phyloP scores from a whole-genome alignment of 2,888 invertebrate genomes.

The Hypomecis atomaria region DNA sequence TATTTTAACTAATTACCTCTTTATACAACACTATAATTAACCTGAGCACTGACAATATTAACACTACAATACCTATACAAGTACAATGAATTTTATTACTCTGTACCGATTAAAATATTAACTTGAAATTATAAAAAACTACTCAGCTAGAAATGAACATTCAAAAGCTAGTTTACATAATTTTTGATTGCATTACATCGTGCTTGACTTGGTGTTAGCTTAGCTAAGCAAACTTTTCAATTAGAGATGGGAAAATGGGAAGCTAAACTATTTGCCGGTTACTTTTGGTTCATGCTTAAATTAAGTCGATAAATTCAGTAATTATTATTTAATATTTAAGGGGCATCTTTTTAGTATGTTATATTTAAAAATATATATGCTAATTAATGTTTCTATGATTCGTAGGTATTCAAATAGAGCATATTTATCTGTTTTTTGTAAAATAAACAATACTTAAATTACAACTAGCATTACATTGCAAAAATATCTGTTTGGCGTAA shows the following conservation, averaged over 20 bases:
- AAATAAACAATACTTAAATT: too few species aligned
- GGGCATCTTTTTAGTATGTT: too few species aligned
- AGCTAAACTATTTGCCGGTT: background rate
- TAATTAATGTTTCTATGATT: too few species aligned
- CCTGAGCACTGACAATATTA: too few species aligned
- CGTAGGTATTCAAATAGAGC: too few species aligned
- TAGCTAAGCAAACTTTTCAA: conserved; percentile 14
- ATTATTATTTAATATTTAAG: background rate
- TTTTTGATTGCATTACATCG: conserved; percentile 22
- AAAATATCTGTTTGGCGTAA: too few species aligned
- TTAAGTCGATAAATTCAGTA: background rate
- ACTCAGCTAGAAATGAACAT: conserved; percentile 13
- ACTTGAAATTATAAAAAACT: background rate
- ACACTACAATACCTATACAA: too few species aligned
- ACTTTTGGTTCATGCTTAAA: background rate
- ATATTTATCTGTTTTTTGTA: too few species aligned
- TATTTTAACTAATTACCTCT: too few species aligned
- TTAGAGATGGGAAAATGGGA: conserved; percentile 11
- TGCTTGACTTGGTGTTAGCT: conserved; percentile 13
- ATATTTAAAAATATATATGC: too few species aligned
- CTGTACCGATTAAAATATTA: background rate
- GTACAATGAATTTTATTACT: background rate
- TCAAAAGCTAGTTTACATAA: conserved; percentile 14
- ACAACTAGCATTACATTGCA: too few species aligned
- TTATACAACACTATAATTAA: too few species aligned